phyloP scores from a whole-genome alignment of 2,888 invertebrate species.

The Gryllus longicercus region DNA sequence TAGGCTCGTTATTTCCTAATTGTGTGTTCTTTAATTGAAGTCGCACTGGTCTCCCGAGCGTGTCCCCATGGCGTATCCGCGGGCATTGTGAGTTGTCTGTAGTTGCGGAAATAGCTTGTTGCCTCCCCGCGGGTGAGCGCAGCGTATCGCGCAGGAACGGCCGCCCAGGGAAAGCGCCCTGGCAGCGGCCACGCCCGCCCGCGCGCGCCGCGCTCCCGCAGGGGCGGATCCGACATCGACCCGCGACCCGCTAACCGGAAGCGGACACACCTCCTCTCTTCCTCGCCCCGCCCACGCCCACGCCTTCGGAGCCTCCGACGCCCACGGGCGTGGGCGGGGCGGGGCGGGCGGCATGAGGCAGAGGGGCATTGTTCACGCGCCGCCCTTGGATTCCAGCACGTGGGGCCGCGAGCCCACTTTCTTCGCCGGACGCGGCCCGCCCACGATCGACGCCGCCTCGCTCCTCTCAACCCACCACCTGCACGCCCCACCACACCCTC shows the following conservation, averaged over 20 bases:
- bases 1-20: no score
- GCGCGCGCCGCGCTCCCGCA: not conserved
- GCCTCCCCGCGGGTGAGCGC: no score
- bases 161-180: not conserved
- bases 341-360: no score
- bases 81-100: no score
- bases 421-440: not conserved
- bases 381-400: not conserved
- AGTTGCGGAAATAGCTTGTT: no score
- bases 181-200: not conserved
- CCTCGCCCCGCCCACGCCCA: not conserved
- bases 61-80: no score
- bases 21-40: no score
- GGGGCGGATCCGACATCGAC: slow-evolving; percentile 17
- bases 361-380: slow-evolving; percentile 6
- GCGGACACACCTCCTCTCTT: slow-evolving; percentile 2
- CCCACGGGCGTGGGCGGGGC: no score
- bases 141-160: no score
- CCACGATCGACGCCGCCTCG: no score
- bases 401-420: not conserved
- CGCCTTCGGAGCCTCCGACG: not conserved
- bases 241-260: slow-evolving; percentile 6
- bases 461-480: not conserved
- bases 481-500: not conserved
- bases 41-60: no score